A percentile compares a stretch with the other conserved stretches of the same genome.
These are phyloP conservation scores for Oreocharis arfaki DNA, from an alignment of 2,113 vertebrate species.

Conservation along the genomic window DNA sequence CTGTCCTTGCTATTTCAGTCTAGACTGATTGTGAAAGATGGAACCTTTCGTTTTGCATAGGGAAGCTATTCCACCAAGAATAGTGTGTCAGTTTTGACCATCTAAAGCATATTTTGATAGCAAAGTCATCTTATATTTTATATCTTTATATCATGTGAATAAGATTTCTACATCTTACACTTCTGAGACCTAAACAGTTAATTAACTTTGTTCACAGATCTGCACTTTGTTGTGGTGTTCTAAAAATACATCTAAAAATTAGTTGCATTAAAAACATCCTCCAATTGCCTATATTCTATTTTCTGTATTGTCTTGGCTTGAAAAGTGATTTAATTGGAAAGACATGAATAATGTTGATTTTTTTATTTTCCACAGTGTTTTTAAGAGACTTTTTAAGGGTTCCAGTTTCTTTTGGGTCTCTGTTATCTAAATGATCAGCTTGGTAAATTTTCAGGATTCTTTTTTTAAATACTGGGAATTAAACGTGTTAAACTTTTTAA, in stretches of 20 bases:
- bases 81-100: not conserved
- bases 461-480: not conserved
- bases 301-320: not conserved
- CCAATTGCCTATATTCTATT: not conserved
- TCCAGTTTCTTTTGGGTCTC: not conserved
- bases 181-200: not conserved
- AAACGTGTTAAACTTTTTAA: not conserved
- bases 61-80: not conserved
- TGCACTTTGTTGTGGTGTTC: not conserved
- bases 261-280: not conserved
- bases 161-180: not conserved
- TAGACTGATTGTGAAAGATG: not conserved
- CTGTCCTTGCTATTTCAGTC: not conserved
- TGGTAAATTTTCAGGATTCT: not conserved
- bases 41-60: not conserved
- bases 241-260: not conserved
- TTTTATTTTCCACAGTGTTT: not conserved
- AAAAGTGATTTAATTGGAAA: not conserved
- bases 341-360: not conserved
- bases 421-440: not conserved
- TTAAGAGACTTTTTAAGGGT: not conserved
- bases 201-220: not conserved
- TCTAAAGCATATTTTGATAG: not conserved
- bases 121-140: not conserved
- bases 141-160: not conserved